These are phyloP conservation scores for Drosophila teissieri DNA, from an alignment of 1,140 invertebrate genomes.

Conservation along the genomic window DNA sequence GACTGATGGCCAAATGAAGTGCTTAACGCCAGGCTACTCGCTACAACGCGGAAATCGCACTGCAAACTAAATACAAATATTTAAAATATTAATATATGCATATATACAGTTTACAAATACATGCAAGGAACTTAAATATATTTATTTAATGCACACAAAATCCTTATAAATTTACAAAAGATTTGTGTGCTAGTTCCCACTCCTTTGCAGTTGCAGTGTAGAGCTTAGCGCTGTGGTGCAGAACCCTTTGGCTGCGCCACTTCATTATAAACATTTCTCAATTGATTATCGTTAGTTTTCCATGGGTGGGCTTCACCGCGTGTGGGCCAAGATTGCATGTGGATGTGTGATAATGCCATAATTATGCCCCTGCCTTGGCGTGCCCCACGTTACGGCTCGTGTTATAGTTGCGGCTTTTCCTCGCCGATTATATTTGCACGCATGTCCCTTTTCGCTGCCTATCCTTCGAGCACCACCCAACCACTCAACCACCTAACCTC, in stretches of 20 bases:
- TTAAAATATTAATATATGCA: too few relatives aligned
- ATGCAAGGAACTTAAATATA: too few relatives aligned
- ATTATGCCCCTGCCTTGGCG: conserved; percentile 75
- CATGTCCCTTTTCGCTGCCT: conserved; percentile 53
- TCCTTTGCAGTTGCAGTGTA: conserved; percentile 7
- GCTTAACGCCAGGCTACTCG: conserved; percentile 60
- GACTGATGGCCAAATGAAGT: conserved; percentile 57
- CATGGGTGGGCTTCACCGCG: conserved; percentile 1
- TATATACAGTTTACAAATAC: too few relatives aligned
- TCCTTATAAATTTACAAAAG: neutral
- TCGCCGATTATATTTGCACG: conserved; percentile 72
- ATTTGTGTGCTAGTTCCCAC: neutral
- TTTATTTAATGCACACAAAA: too few relatives aligned
- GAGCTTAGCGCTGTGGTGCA: neutral
- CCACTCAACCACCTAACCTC: neutral
- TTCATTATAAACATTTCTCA: conserved; percentile 83
- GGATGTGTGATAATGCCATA: conserved; percentile 75
- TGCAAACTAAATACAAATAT: neutral
- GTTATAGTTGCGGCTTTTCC: conserved; percentile 67
- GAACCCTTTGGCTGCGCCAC: conserved; percentile 65
- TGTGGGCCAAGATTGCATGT: conserved; percentile 10
- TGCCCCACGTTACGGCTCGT: conserved; percentile 44
- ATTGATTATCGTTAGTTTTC: conserved; percentile 78
- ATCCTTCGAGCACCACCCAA: conserved; percentile 1
- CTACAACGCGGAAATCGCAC: conserved; percentile 14